These are phyloP conservation scores for Hyppa rectilinea DNA, from an alignment of 2,888 invertebrate species.

Conservation along the genomic window DNA sequence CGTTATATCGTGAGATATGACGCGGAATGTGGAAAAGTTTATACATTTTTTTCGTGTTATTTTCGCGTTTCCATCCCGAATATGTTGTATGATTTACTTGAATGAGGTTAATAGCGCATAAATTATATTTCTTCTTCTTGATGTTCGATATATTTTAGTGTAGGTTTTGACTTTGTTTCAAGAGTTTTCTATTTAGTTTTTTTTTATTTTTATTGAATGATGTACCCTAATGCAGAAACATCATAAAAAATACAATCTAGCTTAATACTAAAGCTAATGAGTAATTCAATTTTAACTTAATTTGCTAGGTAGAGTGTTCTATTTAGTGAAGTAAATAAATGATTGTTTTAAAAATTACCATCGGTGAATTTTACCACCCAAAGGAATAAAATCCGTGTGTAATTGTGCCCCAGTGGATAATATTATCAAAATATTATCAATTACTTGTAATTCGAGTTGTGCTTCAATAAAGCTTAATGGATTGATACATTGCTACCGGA, in stretches of 20 bases:
- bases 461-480: conserved; percentile 67
- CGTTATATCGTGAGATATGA: conserved; percentile 78
- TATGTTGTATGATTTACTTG: conserved; percentile 56
- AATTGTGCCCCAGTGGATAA: conserved; percentile 36
- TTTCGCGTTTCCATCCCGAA: conserved; percentile 52
- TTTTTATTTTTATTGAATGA: too few species aligned
- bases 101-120: conserved; percentile 33
- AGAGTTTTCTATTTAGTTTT: background rate
- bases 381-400: conserved; percentile 18
- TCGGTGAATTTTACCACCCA: background rate
- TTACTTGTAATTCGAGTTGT: conserved; percentile 62
- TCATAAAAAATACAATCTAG: too few species aligned
- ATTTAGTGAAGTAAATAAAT: background rate
- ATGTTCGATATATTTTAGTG: background rate
- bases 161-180: background rate
- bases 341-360: background rate
- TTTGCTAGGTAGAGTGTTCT: background rate
- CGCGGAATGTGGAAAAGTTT: conserved; percentile 73
- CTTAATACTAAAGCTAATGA: too few species aligned
- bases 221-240: too few species aligned
- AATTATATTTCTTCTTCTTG: conserved; percentile 18
- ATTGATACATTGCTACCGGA: conserved; percentile 67
- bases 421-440: conserved; percentile 60
- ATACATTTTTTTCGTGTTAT: conserved; percentile 55
- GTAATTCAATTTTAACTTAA: too few species aligned